Evolutionary conservation across 2,888 invertebrate genomes (phyloP), one percentile per base, ranked within the genome.

Genomic region (Micoletzkya japonica): DNA sequence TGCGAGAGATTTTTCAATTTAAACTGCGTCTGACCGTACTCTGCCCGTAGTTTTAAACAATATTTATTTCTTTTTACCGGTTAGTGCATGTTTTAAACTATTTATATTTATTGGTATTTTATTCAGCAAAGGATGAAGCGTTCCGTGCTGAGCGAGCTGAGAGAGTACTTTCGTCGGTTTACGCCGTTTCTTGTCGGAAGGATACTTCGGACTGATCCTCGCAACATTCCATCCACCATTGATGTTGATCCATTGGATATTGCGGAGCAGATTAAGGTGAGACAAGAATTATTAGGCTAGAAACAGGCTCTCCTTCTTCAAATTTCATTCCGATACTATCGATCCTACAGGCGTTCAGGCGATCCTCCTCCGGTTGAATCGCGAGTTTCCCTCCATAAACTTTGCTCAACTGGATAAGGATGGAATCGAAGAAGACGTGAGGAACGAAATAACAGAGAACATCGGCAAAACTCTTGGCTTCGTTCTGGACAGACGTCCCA

Each of bases 121-220:
- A n/a, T n/a, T n/a, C n/a, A n/a, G n/a, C n/a, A n/a, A n/a, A n/a
- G n/a, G n/a, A n/a, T n/a, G n/a, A n/a, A n/a, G n/a, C n/a, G n/a
- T n/a, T n/a, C n/a, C n/a, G n/a, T n/a, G 44, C 52, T 54, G 54
- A 66, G 54, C 37, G 54, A 10, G 17, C 44, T 66, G 64, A 66
- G 37, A 32, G 64, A 66, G 54, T 66, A 54, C 44, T 34, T 37
- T 36, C 52, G 64, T 24, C 64, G 64, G 4, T 66, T 66, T 34
- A 66, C 64, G 0, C 64, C 64, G 1, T 37, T 66, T 54, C 54
- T 66, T 37, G 28, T 66, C 36, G 54, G 64, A 28, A 66, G 64
- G 54, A 54, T 66, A 4, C 24, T 66, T 20, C 34, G 64, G 44
- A 66, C 64, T 24, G 64, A 66, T n/a, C 54, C 64, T 20, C 39